These are phyloP conservation scores for Hylyphantes graminicola DNA, from an alignment of 1,140 invertebrate genomes.

Conservation along the genomic window DNA sequence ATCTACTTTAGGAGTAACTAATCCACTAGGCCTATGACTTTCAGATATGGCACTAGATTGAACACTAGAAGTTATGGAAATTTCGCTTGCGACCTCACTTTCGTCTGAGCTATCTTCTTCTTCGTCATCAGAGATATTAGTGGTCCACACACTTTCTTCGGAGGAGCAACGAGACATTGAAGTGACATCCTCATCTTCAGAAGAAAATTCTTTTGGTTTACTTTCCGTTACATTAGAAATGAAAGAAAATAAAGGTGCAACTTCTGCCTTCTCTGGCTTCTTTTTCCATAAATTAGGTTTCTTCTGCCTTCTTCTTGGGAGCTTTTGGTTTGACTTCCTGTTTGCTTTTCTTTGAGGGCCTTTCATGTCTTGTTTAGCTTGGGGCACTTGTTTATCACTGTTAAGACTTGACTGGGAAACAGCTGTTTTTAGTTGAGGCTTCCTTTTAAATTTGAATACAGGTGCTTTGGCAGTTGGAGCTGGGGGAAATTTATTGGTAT, in stretches of 20 bases:
- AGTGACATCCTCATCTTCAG: conserved; percentile 20
- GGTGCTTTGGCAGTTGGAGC: not conserved
- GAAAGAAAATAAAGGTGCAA: conserved; percentile 25
- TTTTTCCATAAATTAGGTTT: conserved; percentile 12
- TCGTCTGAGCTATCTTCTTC: conserved; percentile 27
- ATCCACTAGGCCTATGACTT: not conserved
- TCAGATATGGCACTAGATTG: conserved; percentile 3
- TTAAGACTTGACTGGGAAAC: not conserved
- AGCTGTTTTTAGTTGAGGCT: not conserved
- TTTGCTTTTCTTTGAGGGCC: not conserved
- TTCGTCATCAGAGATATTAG: conserved; percentile 37
- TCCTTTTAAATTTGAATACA: not conserved
- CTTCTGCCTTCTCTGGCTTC: not conserved
- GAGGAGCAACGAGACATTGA: conserved; percentile 20
- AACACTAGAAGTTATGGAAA: conserved; percentile 14
- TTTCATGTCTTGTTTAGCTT: not conserved
- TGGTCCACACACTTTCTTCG: conserved; percentile 26
- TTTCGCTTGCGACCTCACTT: conserved; percentile 31
- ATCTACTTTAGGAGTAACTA: not conserved
- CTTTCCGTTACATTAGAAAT: not conserved
- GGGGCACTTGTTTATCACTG: not conserved
- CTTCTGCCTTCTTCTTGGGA: not conserved
- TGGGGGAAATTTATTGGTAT: too few relatives aligned
- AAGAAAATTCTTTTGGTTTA: not conserved
- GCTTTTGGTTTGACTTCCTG: too few relatives aligned